phyloP scores from a whole-genome alignment of 2,888 invertebrate genomes.

The Drosophila barbarae region DNA sequence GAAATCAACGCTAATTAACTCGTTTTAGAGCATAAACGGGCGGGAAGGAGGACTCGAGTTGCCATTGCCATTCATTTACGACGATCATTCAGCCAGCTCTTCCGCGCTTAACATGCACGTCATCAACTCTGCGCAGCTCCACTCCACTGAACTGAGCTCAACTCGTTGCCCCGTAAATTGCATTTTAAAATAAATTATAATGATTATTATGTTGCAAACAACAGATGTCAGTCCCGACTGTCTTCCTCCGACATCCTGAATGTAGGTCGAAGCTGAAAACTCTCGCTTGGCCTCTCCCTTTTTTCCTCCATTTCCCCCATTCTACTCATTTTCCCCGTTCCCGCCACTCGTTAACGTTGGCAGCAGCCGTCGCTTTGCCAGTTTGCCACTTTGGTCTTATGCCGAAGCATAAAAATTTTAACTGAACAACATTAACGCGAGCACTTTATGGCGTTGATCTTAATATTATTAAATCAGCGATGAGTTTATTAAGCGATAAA shows the following conservation, averaged over 20 bases:
- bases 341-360: constrained; percentile 40
- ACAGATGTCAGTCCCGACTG: constrained; percentile 62
- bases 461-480: constrained; percentile 69
- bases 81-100: constrained; percentile 47
- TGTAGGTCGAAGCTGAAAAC: constrained; percentile 32
- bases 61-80: constrained; percentile 38
- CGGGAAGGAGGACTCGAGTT: constrained; percentile 12
- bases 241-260: constrained; percentile 43
- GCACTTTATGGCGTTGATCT: constrained; percentile 69
- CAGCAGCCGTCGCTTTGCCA: constrained; percentile 48
- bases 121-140: constrained; percentile 40
- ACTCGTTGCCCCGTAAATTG: constrained; percentile 64
- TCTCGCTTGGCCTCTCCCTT: constrained; percentile 8
- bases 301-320: constrained; percentile 2
- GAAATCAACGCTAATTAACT: constrained; percentile 69
- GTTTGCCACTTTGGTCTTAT: constrained; percentile 61
- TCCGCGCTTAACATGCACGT: constrained; percentile 36
- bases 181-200: constrained; percentile 75
- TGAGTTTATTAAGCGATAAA: constrained; percentile 60
- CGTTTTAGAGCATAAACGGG: constrained; percentile 41
- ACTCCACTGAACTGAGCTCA: constrained; percentile 34
- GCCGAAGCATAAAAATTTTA: constrained; percentile 68
- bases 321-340: constrained; percentile 8
- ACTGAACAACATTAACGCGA: constrained; percentile 68
- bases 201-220: constrained; percentile 71